These are phyloP conservation scores for Falco peregrinus DNA, from an alignment of 2,797 vertebrate genomes.

Conservation along the genomic window DNA sequence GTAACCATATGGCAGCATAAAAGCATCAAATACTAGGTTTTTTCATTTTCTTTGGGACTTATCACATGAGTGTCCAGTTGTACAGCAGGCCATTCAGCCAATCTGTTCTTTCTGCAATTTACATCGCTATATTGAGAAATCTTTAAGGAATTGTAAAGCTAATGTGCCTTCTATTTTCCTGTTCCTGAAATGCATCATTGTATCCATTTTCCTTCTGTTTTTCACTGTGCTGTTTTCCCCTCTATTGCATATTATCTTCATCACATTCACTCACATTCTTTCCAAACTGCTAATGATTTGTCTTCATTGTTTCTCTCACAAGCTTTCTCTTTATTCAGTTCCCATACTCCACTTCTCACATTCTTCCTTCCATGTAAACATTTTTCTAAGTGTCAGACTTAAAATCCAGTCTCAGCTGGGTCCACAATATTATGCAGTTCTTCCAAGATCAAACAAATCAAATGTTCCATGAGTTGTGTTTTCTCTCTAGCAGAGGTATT, in stretches of 20 bases:
- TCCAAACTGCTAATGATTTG: not conserved
- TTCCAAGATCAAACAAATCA: not conserved
- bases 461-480: not conserved
- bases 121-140: not conserved
- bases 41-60: not conserved
- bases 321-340: not conserved
- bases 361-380: not conserved
- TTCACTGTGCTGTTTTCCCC: not conserved
- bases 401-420: not conserved
- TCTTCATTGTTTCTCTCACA: not conserved
- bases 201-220: not conserved
- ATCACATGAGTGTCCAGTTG: not conserved
- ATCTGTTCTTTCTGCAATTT: not conserved
- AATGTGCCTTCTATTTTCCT: not conserved
- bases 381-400: not conserved
- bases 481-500: not conserved
- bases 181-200: not conserved
- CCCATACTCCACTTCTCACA: accelerated
- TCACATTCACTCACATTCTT: not conserved
- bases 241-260: not conserved
- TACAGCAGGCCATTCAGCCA: not conserved
- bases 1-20: not conserved
- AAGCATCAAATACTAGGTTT: not conserved
- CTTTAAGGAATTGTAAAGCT: not conserved
- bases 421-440: not conserved